Conservation (phyloP, 2,888 invertebrate genomes). For the Dasypogon diadema region DNA sequence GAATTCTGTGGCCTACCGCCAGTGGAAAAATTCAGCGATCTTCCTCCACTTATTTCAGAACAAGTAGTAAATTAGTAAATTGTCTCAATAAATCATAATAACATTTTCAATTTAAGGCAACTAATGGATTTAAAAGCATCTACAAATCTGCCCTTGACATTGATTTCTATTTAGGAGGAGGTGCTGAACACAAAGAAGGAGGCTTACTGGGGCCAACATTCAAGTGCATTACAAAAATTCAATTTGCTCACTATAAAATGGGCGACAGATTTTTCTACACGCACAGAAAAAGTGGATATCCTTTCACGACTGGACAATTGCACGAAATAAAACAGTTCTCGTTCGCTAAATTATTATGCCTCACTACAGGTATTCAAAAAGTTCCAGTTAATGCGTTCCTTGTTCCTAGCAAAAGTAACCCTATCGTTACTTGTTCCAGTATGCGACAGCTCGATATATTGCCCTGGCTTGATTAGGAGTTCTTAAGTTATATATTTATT, state of each 20-base stretch:
- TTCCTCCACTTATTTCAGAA: conserved; percentile 73
- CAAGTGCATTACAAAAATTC: conserved; percentile 79
- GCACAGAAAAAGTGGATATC: conserved; percentile 66
- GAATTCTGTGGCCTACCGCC: conserved; percentile 76
- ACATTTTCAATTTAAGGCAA: neutral
- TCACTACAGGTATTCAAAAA: conserved; percentile 75
- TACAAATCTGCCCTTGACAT: conserved; percentile 71
- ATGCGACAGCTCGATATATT: conserved; percentile 71
- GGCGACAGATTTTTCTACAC: conserved; percentile 84
- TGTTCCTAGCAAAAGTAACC: conserved; percentile 8
- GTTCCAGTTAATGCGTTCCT: conserved; percentile 55
- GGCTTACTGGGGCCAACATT: conserved; percentile 79
- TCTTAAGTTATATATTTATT: too few relatives aligned
- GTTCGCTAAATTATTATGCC: conserved; percentile 75
- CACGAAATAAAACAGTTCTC: conserved; percentile 74
- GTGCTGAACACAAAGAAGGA: conserved; percentile 74
- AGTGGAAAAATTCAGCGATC: conserved; percentile 74
- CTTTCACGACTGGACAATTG: conserved; percentile 69
- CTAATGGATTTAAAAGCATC: neutral
- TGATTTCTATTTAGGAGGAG: conserved; percentile 81
- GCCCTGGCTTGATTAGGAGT: conserved; percentile 71
- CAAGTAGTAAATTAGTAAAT: too few relatives aligned
- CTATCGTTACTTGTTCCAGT: neutral
- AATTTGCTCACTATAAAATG: conserved; percentile 74
- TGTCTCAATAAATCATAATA: neutral